Evolutionary conservation across 2,888 invertebrate species (phyloP), one percentile per base, ranked within the genome.

Genomic region (Cephus rjabovi): DNA sequence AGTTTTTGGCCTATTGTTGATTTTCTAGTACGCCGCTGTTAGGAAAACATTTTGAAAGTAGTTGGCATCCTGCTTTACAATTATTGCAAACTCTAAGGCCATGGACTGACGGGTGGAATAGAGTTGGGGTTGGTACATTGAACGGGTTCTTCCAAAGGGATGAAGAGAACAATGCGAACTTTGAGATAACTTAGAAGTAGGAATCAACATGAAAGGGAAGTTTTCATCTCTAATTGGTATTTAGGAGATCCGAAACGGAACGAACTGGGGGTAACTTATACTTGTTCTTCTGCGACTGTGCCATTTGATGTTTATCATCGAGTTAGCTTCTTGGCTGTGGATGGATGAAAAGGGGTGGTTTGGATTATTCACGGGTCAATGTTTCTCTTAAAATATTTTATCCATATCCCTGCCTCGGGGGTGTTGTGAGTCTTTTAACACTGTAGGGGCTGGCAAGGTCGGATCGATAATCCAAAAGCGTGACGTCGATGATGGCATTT

Each of bases 191-290:
- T 90, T 86, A 82, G 79, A 84, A 85, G 81, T 82, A 85, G 88
- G 88, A 89, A 89, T 90, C 90, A 90, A 90, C 90, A 90, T 90
- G 90, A 90, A 90, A 90, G 89, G 86, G 87, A 90, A 90, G 89
- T 90, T 90, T 90, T 89, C 87, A 87, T 87, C 88, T 87, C 89
- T 90, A 90, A 90, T 90, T 90, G 90, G 89, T 90, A 90, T 90
- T 90, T 90, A 90, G 90, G 86, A 89, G 90, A 90, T 90, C 88
- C 87, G 87, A 90, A 89, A 89, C 89, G 87, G 86, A 89, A 83
- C 88, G 85, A 86, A 85, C 83, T 86, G 83, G 37, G 81, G 81
- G 81, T 84, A 83, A 81, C 23, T 23, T 23, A 71, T 23, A 31
- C 12, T 71, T 1, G 71, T 71, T 31, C 71, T 71, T 83, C 78